Evolutionary conservation across 2,888 invertebrate species (phyloP).

Genomic region (Clistopyga incitator): DNA sequence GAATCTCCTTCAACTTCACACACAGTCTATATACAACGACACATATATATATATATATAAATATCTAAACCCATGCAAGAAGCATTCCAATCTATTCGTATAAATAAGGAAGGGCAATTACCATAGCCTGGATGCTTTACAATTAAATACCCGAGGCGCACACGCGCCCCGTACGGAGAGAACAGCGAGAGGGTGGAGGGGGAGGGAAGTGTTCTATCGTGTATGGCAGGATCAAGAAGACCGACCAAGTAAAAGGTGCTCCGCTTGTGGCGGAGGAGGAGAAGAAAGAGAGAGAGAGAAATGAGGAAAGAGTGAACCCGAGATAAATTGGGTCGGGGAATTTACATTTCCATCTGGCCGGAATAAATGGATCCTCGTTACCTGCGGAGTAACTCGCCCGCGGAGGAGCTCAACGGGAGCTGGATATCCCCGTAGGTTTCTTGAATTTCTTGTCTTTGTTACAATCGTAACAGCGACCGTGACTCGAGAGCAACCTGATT

Average conservation of each 20-base stretch:
- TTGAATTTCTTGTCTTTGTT: slow-evolving; percentile 44
- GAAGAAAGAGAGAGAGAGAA: slow-evolving; percentile 20
- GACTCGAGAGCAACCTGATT: slow-evolving; percentile 14
- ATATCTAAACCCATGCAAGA: slow-evolving; percentile 3
- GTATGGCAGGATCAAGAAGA: slow-evolving; percentile 50
- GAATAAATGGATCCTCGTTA: slow-evolving; percentile 83
- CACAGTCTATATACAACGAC: too few relatives aligned
- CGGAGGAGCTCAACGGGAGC: slow-evolving; percentile 52
- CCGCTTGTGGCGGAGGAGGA: neutral
- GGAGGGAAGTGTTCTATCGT: slow-evolving; percentile 32
- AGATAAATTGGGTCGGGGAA: slow-evolving; percentile 81
- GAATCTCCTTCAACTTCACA: slow-evolving; percentile 3
- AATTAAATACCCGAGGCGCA: slow-evolving; percentile 76
- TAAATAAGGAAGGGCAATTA: slow-evolving; percentile 79
- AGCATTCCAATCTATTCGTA: slow-evolving; percentile 65
- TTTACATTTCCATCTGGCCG: slow-evolving; percentile 80
- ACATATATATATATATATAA: neutral
- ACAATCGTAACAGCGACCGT: slow-evolving; percentile 25
- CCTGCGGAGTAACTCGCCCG: slow-evolving; percentile 66
- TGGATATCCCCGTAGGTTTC: slow-evolving; percentile 31
- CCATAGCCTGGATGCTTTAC: slow-evolving; percentile 75
- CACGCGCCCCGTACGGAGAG: slow-evolving; percentile 42
- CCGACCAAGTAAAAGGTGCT: slow-evolving; percentile 38
- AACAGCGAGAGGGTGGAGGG: too few relatives aligned
- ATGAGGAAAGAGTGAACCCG: slow-evolving; percentile 46